Evolutionary conservation across 2,888 invertebrate species (phyloP).

Genomic region (Tinea semifulvella): DNA sequence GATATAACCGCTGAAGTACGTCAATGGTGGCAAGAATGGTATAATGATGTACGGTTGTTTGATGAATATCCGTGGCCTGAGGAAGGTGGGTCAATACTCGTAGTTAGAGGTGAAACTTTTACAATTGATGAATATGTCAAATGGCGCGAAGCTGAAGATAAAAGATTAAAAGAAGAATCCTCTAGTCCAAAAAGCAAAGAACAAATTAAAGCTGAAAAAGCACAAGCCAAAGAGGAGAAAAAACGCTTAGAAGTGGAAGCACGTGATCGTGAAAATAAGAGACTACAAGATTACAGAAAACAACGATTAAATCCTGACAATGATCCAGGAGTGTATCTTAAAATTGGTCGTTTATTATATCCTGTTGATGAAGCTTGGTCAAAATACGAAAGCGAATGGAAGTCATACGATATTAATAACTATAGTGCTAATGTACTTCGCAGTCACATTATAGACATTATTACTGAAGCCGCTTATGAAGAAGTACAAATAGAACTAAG

Average conservation of each 20-base stretch:
- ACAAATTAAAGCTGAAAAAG: constrained; percentile 53
- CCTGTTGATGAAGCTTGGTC: constrained; percentile 33
- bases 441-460: constrained; percentile 69
- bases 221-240: constrained; percentile 45
- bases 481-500: constrained; percentile 73
- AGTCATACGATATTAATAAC: constrained; percentile 40
- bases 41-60: constrained; percentile 63
- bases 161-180: constrained; percentile 41
- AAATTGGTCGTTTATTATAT: constrained; percentile 31
- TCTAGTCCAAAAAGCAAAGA: constrained; percentile 43
- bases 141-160: constrained; percentile 39
- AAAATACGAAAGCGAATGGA: constrained; percentile 44
- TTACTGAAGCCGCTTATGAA: constrained; percentile 71
- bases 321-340: constrained; percentile 49
- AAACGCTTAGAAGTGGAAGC: constrained; percentile 40
- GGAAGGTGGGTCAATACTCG: constrained; percentile 73
- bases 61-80: constrained; percentile 78
- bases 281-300: constrained; percentile 48
- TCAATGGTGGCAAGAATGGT: constrained; percentile 77
- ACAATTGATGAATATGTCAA: constrained; percentile 67
- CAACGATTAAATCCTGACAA: constrained; percentile 52
- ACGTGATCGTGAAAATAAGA: constrained; percentile 40
- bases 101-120: constrained; percentile 67
- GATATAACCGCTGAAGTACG: constrained; percentile 79
- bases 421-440: constrained; percentile 66